phyloP scores from a whole-genome alignment of 2,888 invertebrate species.

The Spilosoma lubricipeda region DNA sequence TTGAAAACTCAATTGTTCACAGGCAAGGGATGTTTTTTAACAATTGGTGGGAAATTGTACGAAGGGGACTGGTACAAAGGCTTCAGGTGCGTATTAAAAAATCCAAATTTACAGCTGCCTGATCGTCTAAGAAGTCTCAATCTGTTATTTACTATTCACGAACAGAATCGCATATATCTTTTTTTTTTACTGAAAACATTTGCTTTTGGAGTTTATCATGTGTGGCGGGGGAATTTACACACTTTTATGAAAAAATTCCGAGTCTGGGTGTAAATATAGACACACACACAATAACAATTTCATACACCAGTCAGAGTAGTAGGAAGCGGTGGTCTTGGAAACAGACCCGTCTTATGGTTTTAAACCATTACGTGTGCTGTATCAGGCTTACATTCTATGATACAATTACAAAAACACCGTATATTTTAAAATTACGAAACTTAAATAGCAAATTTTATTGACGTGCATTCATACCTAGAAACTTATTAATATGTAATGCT shows the following conservation, averaged over 20 bases:
- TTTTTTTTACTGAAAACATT: too few species aligned
- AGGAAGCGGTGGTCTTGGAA: too few species aligned
- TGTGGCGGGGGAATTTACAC: too few species aligned
- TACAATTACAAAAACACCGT: not conserved
- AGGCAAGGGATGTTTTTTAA: constrained; percentile 85
- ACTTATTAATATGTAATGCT: not conserved
- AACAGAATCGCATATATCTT: too few species aligned
- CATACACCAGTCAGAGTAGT: too few species aligned
- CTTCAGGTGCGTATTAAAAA: constrained; percentile 66
- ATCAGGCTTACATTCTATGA: not conserved
- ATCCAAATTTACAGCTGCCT: not conserved
- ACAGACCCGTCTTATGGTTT: too few species aligned
- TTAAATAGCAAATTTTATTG: not conserved
- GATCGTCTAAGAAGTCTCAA: not conserved
- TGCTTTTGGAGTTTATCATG: too few species aligned
- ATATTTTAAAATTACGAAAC: not conserved
- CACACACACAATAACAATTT: too few species aligned
- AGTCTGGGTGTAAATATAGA: too few species aligned
- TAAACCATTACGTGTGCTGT: too few species aligned
- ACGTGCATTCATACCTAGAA: not conserved
- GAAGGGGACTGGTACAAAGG: constrained; percentile 87
- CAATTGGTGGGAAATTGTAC: constrained; percentile 83
- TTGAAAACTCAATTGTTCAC: constrained; percentile 16
- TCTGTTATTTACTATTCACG: not conserved
- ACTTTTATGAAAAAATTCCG: not conserved